Percentiles rank a stretch among this genome's conserved stretches.
phyloP scores from a whole-genome alignment of 1,140 invertebrate genomes.

The Drosophila kikkawai region DNA sequence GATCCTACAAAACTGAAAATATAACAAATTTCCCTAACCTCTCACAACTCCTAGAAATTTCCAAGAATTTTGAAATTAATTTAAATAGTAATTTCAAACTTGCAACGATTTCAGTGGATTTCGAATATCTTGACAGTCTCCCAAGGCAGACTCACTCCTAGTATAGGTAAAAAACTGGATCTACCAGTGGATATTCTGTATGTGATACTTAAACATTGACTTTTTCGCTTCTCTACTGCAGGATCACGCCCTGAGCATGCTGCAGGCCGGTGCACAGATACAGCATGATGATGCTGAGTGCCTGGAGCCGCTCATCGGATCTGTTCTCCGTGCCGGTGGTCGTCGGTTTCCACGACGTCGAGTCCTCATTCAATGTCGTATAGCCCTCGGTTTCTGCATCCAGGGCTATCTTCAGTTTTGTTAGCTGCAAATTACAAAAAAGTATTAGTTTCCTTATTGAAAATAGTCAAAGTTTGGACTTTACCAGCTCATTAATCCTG shows the following conservation, averaged over 20 bases:
- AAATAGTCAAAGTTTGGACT: neutral
- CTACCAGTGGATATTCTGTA: slow-evolving; percentile 4
- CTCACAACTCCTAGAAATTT: neutral
- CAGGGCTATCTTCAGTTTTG: slow-evolving; percentile 74
- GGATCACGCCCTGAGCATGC: slow-evolving; percentile 78
- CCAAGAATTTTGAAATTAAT: neutral
- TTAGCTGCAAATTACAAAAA: slow-evolving; percentile 48
- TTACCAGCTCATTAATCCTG: slow-evolving; percentile 90
- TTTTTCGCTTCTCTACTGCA: slow-evolving; percentile 41
- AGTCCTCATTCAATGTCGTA: slow-evolving; percentile 78
- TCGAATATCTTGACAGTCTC: neutral
- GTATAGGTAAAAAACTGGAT: slow-evolving; percentile 1
- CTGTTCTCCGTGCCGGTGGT: slow-evolving; percentile 86
- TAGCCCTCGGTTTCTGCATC: slow-evolving; percentile 83
- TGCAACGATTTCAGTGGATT: neutral
- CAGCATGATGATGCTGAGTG: slow-evolving; percentile 91
- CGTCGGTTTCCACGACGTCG: slow-evolving; percentile 85
- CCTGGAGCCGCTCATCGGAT: slow-evolving; percentile 91
- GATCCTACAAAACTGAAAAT: neutral
- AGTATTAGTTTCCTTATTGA: too few relatives aligned
- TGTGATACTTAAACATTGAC: slow-evolving; percentile 14
- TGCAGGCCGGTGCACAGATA: slow-evolving; percentile 93
- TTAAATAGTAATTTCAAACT: neutral
- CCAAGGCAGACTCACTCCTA: slow-evolving; percentile 1
- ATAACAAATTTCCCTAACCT: neutral